Conservation (phyloP, 2,113 vertebrate species). For the Ctenomys sociabilis region DNA sequence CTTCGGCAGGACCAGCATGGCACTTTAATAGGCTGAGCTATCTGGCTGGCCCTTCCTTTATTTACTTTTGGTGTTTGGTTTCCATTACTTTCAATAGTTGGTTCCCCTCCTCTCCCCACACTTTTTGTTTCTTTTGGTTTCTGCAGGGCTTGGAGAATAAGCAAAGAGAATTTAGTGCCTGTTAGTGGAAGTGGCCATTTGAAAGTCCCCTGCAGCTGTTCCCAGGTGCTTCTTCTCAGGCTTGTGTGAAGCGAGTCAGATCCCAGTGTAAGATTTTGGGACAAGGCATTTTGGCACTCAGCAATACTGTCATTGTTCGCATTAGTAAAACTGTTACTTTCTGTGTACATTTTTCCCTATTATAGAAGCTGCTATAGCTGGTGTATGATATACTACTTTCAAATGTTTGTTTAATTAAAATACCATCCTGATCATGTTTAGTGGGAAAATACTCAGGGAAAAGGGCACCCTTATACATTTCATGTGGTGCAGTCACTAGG, state of each 20-base stretch:
- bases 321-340: not conserved
- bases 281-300: not conserved
- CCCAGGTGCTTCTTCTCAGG: not conserved
- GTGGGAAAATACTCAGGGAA: slow-evolving; percentile 32
- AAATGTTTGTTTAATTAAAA: slow-evolving; percentile 55
- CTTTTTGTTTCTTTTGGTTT: not conserved
- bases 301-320: not conserved
- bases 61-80: slow-evolving; percentile 3
- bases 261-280: not conserved
- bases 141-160: not conserved
- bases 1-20: too few species aligned
- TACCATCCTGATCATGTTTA: not conserved
- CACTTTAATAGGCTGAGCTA: too few species aligned
- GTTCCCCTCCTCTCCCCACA: too few species aligned
- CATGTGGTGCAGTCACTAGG: not conserved
- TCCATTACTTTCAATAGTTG: not conserved
- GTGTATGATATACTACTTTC: slow-evolving; percentile 16
- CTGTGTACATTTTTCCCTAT: not conserved
- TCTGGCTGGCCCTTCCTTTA: too few species aligned
- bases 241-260: not conserved
- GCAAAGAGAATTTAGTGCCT: slow-evolving; percentile 4
- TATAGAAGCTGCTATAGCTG: not conserved
- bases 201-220: not conserved
- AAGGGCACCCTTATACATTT: slow-evolving; percentile 2
- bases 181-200: not conserved